Conservation (phyloP, 2,888 invertebrate species). For the Belgica antarctica region DNA sequence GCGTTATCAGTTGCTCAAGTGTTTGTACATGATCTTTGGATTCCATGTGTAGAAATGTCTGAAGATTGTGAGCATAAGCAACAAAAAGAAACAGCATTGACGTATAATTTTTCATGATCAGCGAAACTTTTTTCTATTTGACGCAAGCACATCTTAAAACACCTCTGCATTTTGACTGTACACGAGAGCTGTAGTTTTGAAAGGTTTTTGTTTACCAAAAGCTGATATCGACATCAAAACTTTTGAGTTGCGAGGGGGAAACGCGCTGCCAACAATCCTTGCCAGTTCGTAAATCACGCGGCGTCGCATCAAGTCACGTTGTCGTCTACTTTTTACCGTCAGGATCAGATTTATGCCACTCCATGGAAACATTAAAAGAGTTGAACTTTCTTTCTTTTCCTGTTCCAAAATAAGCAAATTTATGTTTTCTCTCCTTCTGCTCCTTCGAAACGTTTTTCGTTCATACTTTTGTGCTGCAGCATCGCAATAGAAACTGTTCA, state of each 20-base stretch:
- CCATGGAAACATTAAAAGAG: neutral
- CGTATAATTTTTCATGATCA: conserved; percentile 4
- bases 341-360: neutral
- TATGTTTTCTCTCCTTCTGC: neutral
- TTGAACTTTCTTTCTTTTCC: neutral
- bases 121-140: no score
- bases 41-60: neutral
- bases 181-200: neutral
- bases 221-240: no score
- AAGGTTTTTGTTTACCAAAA: no score
- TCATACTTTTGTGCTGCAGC: conserved; percentile 22
- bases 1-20: conserved; percentile 8
- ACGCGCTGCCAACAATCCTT: neutral
- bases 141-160: no score
- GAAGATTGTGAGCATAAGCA: neutral
- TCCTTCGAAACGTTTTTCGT: neutral
- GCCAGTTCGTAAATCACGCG: conserved; percentile 24
- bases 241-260: neutral
- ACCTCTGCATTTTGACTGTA: neutral
- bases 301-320: conserved; percentile 42
- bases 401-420: neutral
- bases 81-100: conserved; percentile 15
- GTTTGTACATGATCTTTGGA: conserved; percentile 8
- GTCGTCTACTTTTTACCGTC: neutral
- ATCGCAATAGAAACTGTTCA: conserved; percentile 28